Evolutionary conservation across 2,113 vertebrate genomes (phyloP), one percentile per base, ranked within the genome.

Genomic region (Globicephala melas): DNA sequence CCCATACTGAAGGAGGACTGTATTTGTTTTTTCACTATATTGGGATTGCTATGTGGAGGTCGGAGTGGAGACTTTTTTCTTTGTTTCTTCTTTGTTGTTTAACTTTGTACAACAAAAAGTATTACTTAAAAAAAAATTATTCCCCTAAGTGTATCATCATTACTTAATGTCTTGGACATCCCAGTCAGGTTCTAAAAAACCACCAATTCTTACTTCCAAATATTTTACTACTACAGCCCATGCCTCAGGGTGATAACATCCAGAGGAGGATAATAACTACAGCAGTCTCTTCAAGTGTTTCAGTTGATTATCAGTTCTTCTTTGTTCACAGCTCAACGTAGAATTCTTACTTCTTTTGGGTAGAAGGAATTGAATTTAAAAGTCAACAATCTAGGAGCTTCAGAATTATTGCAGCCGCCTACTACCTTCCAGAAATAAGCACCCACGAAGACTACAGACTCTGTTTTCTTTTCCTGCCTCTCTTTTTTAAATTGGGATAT

Each of bases 341-440:
- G 74, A 86, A 18, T 50, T 91, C 62, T 92, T 65, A 73, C 67
- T 84, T 92, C n/a, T 80, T 90, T 47, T 23, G 60, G 36, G 53
- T 82, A 36, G 36, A 92, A 84, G 23, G 31, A 90, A 55, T 38
- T 86, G 71, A 94, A 95, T 93, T 84, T 80, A 11, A 95, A 85
- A 96, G 36, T 71, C 70, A 97, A 44, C 33, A 88, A 70, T 74
- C 82, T 62, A 89, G 38, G 67, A 92, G 31, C 65, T 77, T 95
- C 11, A 25, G 50, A 94, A 86, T 89, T 28, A 77, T 17, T 81
- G 73, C 28, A 41, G 80, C 83, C 13, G 0, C 91, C 94, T 85
- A 92, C 83, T 31, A 50, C 41, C 33, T 94, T 96, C 94, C 92
- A 81, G 88, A 95, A 96, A 89, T 92, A 94, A 86, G 53, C 47